phyloP scores from a whole-genome alignment of 1,140 invertebrate genomes.

The Drosophila pachea region DNA sequence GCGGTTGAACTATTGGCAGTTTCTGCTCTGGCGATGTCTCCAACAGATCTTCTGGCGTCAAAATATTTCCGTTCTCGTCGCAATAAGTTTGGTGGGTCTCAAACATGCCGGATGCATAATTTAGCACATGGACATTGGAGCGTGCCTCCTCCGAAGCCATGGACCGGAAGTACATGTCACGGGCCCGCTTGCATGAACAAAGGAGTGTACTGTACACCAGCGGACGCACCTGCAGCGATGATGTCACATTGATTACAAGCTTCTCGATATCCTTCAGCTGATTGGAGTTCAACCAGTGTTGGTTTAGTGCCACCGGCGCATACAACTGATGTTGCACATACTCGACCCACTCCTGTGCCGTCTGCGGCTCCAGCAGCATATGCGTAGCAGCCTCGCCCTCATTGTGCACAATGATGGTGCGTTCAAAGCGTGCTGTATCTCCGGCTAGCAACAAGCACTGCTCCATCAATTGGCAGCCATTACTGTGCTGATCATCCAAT shows the following conservation, averaged over 20 bases:
- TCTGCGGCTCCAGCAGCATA: conserved; percentile 81
- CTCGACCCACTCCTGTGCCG: conserved; percentile 82
- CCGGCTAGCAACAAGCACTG: conserved; percentile 17
- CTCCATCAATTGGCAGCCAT: conserved; percentile 41
- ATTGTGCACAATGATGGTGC: conserved; percentile 91
- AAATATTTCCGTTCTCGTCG: conserved; percentile 65
- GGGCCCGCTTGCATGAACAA: conserved; percentile 90
- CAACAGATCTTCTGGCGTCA: conserved; percentile 44
- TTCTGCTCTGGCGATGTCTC: conserved; percentile 7
- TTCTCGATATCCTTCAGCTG: conserved; percentile 75
- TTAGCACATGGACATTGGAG: conserved; percentile 85
- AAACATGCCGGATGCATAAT: conserved; percentile 95
- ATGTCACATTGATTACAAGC: conserved; percentile 93
- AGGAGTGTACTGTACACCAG: conserved; percentile 88
- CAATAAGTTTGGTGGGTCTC: conserved; percentile 85
- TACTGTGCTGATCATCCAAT: conserved; percentile 26
- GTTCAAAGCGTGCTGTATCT: conserved; percentile 80
- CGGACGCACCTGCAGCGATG: conserved; percentile 88
- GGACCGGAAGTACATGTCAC: conserved; percentile 94
- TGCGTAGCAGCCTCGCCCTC: conserved; percentile 89
- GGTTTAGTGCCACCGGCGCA: conserved; percentile 88
- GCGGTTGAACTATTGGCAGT: conserved; percentile 48
- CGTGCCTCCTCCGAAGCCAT: conserved; percentile 85
- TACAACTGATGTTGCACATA: conserved; percentile 90
- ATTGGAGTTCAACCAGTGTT: conserved; percentile 82